These are phyloP conservation scores for Salvator merianae DNA, from an alignment of 2,113 vertebrate genomes.

Conservation along the genomic window DNA sequence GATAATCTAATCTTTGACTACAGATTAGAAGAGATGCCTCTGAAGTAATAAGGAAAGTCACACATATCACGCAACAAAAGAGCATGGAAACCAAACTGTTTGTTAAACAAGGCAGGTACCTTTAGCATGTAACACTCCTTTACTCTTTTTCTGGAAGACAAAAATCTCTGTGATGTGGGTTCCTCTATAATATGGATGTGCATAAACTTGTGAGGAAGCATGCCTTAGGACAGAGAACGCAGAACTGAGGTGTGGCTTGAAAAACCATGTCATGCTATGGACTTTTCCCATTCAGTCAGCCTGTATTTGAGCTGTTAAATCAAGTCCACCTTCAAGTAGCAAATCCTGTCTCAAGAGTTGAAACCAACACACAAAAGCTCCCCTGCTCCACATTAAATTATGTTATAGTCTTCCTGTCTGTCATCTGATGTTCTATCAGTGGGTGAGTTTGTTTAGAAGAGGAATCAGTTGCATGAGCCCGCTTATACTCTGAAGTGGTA, in stretches of 20 bases:
- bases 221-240: not conserved
- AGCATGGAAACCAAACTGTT: not conserved
- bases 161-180: not conserved
- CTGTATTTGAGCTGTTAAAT: not conserved
- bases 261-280: not conserved
- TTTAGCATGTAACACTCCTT: not conserved
- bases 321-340: not conserved
- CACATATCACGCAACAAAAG: not conserved
- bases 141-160: not conserved
- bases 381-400: no score
- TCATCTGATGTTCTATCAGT: not conserved
- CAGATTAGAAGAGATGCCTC: slow-evolving; percentile 15
- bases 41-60: slow-evolving; percentile 34
- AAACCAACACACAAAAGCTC: not conserved
- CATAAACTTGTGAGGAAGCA: not conserved
- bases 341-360: not conserved
- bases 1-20: slow-evolving; percentile 25
- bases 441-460: not conserved
- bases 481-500: no score
- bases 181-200: not conserved
- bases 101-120: not conserved
- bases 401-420: no score
- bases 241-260: not conserved
- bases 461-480: not conserved
- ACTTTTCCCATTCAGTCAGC: not conserved